These are phyloP conservation scores for Brachionus rubens DNA, from an alignment of 1,140 invertebrate genomes.

Conservation along the genomic window DNA sequence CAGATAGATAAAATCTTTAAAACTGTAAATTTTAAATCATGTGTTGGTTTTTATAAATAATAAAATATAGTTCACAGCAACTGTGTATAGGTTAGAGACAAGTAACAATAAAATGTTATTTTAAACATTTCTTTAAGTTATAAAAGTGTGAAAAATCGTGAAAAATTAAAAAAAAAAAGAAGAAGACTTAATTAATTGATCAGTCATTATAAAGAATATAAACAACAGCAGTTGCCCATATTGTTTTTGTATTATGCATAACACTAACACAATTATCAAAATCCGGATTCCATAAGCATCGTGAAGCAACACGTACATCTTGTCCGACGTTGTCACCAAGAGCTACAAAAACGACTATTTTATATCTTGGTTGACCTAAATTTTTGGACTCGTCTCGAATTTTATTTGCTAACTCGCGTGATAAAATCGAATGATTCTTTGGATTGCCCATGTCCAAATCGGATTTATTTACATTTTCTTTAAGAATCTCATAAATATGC, in stretches of 20 bases:
- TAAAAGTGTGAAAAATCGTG: too few species aligned
- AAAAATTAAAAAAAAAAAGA: not conserved
- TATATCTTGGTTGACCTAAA: slow-evolving; percentile 50
- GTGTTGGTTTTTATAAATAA: too few species aligned
- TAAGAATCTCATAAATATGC: slow-evolving; percentile 9
- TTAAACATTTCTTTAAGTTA: too few species aligned
- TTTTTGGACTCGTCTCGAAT: slow-evolving; percentile 52
- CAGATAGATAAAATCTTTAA: too few species aligned
- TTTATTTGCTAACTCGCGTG: slow-evolving; percentile 28
- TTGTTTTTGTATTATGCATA: slow-evolving; percentile 49
- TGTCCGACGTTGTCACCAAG: slow-evolving; percentile 51
- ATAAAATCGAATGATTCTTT: not conserved
- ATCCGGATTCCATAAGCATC: slow-evolving; percentile 52
- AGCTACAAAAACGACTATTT: slow-evolving; percentile 51
- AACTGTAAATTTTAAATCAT: too few species aligned
- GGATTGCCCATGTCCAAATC: slow-evolving; percentile 1
- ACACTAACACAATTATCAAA: slow-evolving; percentile 52
- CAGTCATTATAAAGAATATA: slow-evolving; percentile 53
- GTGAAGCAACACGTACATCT: slow-evolving; percentile 50
- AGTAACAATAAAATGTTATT: too few species aligned
- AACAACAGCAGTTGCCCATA: slow-evolving; percentile 51
- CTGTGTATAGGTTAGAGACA: too few species aligned
- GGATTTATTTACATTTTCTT: not conserved
- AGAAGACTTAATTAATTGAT: not conserved
- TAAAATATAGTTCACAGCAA: too few species aligned